Evolutionary conservation across 2,888 invertebrate genomes (phyloP).

Genomic region (Caenorhabditis sp.): DNA sequence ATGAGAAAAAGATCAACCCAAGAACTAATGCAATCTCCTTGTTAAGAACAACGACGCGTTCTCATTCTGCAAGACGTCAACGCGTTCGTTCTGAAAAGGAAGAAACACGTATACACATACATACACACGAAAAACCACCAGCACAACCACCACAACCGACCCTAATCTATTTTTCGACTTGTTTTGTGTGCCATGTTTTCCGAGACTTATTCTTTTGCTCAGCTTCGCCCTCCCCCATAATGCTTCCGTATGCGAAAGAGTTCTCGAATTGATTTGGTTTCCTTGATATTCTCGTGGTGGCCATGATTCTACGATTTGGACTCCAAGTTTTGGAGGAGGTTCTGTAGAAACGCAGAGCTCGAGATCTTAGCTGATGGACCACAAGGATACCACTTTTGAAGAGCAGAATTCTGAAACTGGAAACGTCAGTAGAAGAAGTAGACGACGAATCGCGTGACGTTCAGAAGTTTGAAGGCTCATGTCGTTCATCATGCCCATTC

Average conservation of each 20-base stretch:
- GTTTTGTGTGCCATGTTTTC: constrained; percentile 24
- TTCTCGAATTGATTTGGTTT: background rate
- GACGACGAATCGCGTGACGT: background rate
- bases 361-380: too few species aligned
- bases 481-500: background rate
- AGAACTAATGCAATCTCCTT: too few species aligned
- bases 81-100: background rate
- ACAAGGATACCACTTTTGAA: too few species aligned
- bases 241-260: background rate
- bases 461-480: background rate
- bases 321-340: too few species aligned
- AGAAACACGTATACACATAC: constrained; percentile 26
- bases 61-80: too few species aligned
- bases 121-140: constrained; percentile 1
- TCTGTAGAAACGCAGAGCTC: too few species aligned
- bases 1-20: too few species aligned
- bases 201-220: constrained; percentile 17
- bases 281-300: too few species aligned
- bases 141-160: constrained; percentile 27
- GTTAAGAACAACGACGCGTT: too few species aligned
- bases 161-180: constrained; percentile 49
- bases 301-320: too few species aligned
- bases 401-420: too few species aligned
- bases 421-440: too few species aligned
- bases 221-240: background rate